Percentiles rank a stretch among this genome's conserved stretches.
phyloP scores from a whole-genome alignment of 1,140 invertebrate genomes.

The Drosophila ogumai region DNA sequence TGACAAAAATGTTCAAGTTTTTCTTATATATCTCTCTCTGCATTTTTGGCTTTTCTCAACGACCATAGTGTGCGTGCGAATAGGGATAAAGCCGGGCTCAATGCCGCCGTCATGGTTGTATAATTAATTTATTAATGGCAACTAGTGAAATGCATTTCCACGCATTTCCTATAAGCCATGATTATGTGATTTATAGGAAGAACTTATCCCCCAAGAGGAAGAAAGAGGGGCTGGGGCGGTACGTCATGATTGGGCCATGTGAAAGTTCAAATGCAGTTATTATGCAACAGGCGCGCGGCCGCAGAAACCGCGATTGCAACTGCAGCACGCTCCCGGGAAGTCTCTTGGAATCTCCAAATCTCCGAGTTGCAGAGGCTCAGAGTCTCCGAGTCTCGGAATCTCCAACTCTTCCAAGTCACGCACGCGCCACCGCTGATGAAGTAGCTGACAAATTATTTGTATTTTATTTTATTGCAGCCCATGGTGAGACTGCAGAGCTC shows the following conservation, averaged over 20 bases:
- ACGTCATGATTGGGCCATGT: conserved; percentile 29
- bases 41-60: conserved; percentile 33
- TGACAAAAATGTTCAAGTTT: conserved; percentile 47
- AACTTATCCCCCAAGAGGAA: conserved; percentile 36
- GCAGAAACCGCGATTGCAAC: conserved; percentile 32
- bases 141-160: conserved; percentile 33
- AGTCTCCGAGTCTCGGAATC: background rate
- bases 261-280: conserved; percentile 64
- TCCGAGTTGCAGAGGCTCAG: background rate
- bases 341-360: conserved; percentile 11
- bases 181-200: conserved; percentile 77
- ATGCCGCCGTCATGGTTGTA: conserved; percentile 44
- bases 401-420: conserved; percentile 50
- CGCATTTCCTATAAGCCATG: conserved; percentile 58
- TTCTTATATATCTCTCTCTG: conserved; percentile 13
- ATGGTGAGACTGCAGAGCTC: conserved; percentile 11
- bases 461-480: conserved; percentile 42
- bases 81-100: conserved; percentile 27
- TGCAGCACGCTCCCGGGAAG: conserved; percentile 25
- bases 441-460: conserved; percentile 68
- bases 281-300: conserved; percentile 57
- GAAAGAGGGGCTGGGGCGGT: conserved; percentile 2
- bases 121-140: conserved; percentile 73
- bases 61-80: conserved; percentile 33
- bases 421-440: conserved; percentile 68